A percentile compares a stretch with the other conserved stretches of the same genome.
Evolutionary conservation across 2,888 invertebrate species (phyloP).

Genomic region (Pecten maximus): DNA sequence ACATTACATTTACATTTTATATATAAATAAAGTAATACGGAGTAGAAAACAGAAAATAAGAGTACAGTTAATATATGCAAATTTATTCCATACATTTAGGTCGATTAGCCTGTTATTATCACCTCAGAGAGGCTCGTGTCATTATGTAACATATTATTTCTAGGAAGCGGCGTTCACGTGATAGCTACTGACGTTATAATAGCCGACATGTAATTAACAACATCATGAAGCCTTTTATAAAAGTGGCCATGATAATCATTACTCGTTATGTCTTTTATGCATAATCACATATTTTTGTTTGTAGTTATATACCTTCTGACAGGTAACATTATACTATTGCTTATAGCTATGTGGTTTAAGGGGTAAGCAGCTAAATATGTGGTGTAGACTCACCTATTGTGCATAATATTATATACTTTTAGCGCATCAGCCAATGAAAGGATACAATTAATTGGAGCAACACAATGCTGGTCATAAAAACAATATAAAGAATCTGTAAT

Average conservation of each 20-base stretch:
- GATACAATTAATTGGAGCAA: too few relatives aligned
- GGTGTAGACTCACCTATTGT: too few relatives aligned
- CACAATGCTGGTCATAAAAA: too few relatives aligned
- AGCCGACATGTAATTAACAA: neutral
- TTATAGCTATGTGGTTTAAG: too few relatives aligned
- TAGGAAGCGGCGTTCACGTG: neutral
- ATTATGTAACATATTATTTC: neutral
- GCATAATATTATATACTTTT: too few relatives aligned
- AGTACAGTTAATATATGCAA: neutral
- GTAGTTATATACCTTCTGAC: neutral
- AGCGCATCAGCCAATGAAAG: too few relatives aligned
- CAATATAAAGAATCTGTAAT: too few relatives aligned
- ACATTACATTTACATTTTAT: too few relatives aligned
- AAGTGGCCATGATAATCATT: neutral
- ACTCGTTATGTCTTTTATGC: neutral
- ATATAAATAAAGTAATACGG: too few relatives aligned
- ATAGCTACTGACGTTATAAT: neutral
- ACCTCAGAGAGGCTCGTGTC: neutral
- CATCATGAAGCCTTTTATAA: neutral
- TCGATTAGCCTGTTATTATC: neutral
- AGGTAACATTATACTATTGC: neutral
- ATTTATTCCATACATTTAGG: neutral
- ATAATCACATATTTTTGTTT: neutral
- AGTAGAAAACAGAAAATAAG: too few relatives aligned
- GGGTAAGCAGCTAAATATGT: too few relatives aligned